phyloP scores from a whole-genome alignment of 2,113 vertebrate species.

The Scomber japonicus region DNA sequence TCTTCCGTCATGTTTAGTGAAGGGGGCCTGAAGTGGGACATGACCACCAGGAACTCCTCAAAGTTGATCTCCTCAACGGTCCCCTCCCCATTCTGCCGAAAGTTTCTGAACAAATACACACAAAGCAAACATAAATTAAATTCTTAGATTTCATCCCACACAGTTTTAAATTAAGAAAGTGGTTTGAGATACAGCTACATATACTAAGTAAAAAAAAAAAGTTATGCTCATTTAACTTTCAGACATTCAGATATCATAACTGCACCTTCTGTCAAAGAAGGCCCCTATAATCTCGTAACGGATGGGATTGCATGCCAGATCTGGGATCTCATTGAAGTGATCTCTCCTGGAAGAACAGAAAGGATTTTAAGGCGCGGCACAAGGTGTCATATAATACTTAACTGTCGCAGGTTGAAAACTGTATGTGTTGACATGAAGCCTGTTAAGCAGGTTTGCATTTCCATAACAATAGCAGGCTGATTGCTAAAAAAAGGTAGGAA shows the following conservation, averaged over 20 bases:
- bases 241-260: background rate
- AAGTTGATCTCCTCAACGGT: conserved; percentile 91
- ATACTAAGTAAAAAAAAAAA: background rate
- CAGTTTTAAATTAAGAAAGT: too few relatives aligned
- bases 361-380: conserved; percentile 12
- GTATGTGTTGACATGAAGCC: background rate
- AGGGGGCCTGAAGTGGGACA: conserved; percentile 95
- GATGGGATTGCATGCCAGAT: conserved; percentile 93
- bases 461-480: background rate
- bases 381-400: background rate
- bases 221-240: background rate
- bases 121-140: background rate
- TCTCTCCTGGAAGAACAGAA: conserved; percentile 85
- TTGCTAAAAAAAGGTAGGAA: too few relatives aligned
- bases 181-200: background rate
- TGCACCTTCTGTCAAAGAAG: conserved; percentile 94
- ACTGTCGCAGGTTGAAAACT: background rate
- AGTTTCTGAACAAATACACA: conserved; percentile 84
- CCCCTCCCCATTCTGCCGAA: conserved; percentile 83
- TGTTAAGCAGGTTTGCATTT: conserved; percentile 51
- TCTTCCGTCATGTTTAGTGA: conserved; percentile 87
- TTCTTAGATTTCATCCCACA: too few relatives aligned
- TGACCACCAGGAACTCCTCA: conserved; percentile 93
- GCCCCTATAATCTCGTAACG: conserved; percentile 91
- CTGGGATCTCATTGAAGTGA: conserved; percentile 89